These are phyloP conservation scores for Dicerorhinus sumatrensis DNA, from an alignment of 2,113 vertebrate genomes.

Conservation along the genomic window DNA sequence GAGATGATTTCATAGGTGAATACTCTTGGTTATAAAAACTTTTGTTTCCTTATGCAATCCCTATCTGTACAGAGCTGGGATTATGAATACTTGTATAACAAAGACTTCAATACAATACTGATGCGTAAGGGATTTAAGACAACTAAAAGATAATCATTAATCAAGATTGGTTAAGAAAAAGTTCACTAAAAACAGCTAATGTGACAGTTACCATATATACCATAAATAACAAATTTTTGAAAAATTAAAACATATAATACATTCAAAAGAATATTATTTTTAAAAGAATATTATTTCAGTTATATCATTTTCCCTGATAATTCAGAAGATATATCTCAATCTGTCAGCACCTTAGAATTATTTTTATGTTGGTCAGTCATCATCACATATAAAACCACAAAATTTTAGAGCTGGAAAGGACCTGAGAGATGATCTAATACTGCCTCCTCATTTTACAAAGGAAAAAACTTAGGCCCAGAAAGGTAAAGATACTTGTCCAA, in stretches of 20 bases:
- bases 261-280: not conserved
- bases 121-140: not conserved
- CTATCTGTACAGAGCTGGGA: not conserved
- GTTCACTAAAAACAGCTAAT: not conserved
- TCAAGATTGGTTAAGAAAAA: not conserved
- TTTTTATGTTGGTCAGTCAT: not conserved
- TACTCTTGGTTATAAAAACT: not conserved
- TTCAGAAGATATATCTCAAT: not conserved
- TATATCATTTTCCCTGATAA: not conserved
- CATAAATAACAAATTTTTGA: not conserved
- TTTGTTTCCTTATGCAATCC: not conserved
- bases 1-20: not conserved
- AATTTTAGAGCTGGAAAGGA: not conserved
- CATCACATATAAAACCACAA: slow-evolving; percentile 12
- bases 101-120: not conserved
- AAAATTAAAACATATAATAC: slow-evolving; percentile 22
- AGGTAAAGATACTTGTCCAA: not conserved
- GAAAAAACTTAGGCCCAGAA: not conserved
- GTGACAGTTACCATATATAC: not conserved
- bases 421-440: not conserved
- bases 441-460: not conserved
- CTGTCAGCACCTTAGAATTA: not conserved
- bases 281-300: not conserved
- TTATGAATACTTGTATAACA: not conserved
- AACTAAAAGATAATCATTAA: not conserved